Conservation (phyloP, 2,113 vertebrate genomes). For the Ahaetulla prasina region DNA sequence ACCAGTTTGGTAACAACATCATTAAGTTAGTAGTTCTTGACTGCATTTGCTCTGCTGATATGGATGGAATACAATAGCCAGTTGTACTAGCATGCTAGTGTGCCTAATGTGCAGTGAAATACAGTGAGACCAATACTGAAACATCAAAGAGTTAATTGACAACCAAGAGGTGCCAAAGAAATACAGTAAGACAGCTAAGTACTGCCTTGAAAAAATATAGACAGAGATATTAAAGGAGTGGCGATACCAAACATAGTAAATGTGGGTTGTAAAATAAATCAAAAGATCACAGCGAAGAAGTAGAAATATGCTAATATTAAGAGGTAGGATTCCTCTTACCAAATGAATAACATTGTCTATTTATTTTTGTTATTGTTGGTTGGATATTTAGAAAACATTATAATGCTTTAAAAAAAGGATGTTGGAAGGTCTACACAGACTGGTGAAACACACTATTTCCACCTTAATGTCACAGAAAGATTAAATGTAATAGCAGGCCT, state of each 20-base stretch:
- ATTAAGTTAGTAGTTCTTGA: not conserved
- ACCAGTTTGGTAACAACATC: rapidly evolving
- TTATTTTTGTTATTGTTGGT: not conserved
- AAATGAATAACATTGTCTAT: not conserved
- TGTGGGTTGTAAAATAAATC: not conserved
- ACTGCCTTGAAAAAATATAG: not conserved
- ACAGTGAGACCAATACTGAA: not conserved
- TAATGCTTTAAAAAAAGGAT: not conserved
- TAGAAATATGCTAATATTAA: not conserved
- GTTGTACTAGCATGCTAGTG: not conserved
- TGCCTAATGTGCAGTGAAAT: rapidly evolving
- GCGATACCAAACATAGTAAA: not conserved
- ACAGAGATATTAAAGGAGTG: not conserved
- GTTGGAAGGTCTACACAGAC: not conserved
- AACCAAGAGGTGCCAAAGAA: not conserved
- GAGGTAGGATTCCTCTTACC: not conserved
- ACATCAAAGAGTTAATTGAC: not conserved
- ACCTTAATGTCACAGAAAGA: rapidly evolving
- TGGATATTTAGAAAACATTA: not conserved
- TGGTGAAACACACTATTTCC: not conserved
- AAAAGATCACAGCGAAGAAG: not conserved
- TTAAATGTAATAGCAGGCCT: not conserved
- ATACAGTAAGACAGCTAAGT: not conserved
- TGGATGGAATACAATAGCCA: not conserved
- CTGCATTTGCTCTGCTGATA: not conserved